Percentiles rank a stretch among this genome's conserved stretches.
Evolutionary conservation across 2,888 invertebrate species (phyloP).

Genomic region (Euzophera pinguis): DNA sequence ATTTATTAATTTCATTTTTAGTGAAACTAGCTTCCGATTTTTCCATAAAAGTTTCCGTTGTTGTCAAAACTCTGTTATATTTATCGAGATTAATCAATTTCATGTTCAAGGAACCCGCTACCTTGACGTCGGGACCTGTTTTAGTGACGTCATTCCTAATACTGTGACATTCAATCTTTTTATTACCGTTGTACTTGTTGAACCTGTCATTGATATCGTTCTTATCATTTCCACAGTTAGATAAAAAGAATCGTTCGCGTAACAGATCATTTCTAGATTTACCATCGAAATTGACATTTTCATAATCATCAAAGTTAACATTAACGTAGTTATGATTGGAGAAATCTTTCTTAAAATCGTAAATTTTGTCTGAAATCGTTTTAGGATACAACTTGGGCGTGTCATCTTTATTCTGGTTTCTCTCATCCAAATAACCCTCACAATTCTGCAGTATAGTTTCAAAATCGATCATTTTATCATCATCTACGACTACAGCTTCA

Average conservation of each 20-base stretch:
- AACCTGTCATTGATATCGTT: slow-evolving; percentile 58
- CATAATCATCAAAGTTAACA: slow-evolving; percentile 43
- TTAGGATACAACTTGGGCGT: slow-evolving; percentile 54
- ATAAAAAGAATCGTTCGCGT: slow-evolving; percentile 57
- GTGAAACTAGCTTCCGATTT: slow-evolving; percentile 63
- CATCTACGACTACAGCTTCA: slow-evolving; percentile 27
- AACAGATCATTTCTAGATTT: slow-evolving; percentile 59
- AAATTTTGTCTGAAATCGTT: slow-evolving; percentile 61
- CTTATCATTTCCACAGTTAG: slow-evolving; percentile 45
- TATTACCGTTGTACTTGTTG: slow-evolving; percentile 46
- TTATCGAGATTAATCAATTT: slow-evolving; percentile 63
- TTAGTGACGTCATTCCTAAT: slow-evolving; percentile 65
- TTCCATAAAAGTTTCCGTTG: slow-evolving; percentile 63
- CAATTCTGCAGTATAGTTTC: slow-evolving; percentile 17
- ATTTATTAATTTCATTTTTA: slow-evolving; percentile 52
- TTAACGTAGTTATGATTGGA: slow-evolving; percentile 64
- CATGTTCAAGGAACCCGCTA: slow-evolving; percentile 62
- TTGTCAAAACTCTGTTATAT: slow-evolving; percentile 65
- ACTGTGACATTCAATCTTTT: slow-evolving; percentile 69
- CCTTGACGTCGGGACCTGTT: slow-evolving; percentile 58
- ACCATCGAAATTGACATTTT: slow-evolving; percentile 34
- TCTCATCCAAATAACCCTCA: slow-evolving; percentile 30
- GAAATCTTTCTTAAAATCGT: slow-evolving; percentile 68
- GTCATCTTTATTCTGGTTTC: slow-evolving; percentile 15
- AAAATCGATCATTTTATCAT: slow-evolving; percentile 20